Evolutionary conservation across 2,888 invertebrate species (phyloP).

Genomic region (Caenorhabditis auriculariae): DNA sequence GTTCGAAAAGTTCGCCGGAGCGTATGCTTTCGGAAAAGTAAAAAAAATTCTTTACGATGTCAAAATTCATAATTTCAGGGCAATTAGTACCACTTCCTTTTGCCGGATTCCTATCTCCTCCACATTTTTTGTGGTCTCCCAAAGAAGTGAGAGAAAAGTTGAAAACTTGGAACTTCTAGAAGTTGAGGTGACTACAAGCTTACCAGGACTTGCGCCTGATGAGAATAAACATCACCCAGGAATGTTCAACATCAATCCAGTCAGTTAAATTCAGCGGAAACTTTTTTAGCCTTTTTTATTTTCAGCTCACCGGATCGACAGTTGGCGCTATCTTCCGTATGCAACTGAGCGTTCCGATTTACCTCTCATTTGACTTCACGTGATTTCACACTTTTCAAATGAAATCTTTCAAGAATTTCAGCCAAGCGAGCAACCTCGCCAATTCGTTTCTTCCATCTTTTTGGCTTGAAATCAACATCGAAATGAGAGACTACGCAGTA

Average conservation of each 20-base stretch:
- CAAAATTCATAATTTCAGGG: slow-evolving; percentile 13
- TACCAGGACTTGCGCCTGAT: slow-evolving; percentile 33
- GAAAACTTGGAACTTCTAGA: not conserved
- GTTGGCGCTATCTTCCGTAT: slow-evolving; percentile 44
- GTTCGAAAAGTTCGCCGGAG: too few species aligned
- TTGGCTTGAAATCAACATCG: slow-evolving; percentile 29
- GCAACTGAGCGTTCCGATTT: slow-evolving; percentile 47
- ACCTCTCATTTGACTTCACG: slow-evolving; percentile 19
- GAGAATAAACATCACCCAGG: slow-evolving; percentile 33
- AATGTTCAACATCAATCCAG: slow-evolving; percentile 47
- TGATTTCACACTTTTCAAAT: slow-evolving; percentile 1
- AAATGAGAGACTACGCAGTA: slow-evolving; percentile 35
- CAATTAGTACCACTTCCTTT: slow-evolving; percentile 39
- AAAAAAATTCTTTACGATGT: too few species aligned
- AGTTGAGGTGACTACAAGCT: not conserved
- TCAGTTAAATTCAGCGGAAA: not conserved
- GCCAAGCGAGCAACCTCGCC: slow-evolving; percentile 14
- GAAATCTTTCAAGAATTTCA: slow-evolving; percentile 3
- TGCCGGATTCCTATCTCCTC: slow-evolving; percentile 43
- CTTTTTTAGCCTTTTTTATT: not conserved
- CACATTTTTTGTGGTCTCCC: slow-evolving; percentile 53
- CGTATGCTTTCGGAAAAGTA: too few species aligned
- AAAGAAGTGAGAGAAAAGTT: slow-evolving; percentile 29
- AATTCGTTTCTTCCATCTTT: slow-evolving; percentile 40
- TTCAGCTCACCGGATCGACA: slow-evolving; percentile 45